A percentile compares a stretch with the other conserved stretches of the same genome.
Conservation (phyloP, 2,113 vertebrate species). For the Sylvicapra grimmia region DNA sequence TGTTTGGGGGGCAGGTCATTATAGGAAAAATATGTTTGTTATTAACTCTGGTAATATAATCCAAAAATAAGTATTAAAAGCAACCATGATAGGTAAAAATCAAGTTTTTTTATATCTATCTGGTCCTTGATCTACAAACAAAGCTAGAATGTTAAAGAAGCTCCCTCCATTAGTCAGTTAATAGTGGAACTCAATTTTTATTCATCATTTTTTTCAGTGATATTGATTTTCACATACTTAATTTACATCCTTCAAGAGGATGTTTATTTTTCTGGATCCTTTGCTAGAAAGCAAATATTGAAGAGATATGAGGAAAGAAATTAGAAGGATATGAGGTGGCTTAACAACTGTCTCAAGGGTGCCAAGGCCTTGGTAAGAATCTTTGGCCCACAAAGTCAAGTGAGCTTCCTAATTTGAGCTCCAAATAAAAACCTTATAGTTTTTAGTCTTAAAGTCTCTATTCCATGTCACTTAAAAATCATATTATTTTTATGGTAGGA, state of each 20-base stretch:
- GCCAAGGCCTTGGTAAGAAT: background rate
- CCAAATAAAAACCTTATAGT: background rate
- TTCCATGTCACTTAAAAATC: background rate
- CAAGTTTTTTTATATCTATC: background rate
- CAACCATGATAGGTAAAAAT: background rate
- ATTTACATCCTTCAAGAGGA: background rate
- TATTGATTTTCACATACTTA: background rate
- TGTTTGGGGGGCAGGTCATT: background rate
- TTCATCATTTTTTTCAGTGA: background rate
- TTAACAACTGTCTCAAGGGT: background rate
- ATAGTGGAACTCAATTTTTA: background rate
- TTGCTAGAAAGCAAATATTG: background rate
- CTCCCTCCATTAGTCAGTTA: background rate
- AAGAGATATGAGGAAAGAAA: background rate
- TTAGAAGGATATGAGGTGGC: background rate
- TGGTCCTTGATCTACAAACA: background rate
- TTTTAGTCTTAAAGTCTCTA: background rate
- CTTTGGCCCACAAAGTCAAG: background rate
- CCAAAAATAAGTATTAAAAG: background rate
- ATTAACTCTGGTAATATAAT: background rate
- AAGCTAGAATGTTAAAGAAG: background rate
- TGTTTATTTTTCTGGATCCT: conserved; percentile 18
- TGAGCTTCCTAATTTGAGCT: background rate
- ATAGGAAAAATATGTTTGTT: background rate
- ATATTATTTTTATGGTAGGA: background rate